These are phyloP conservation scores for Orchestia grillus DNA, from an alignment of 1,140 invertebrate species.

Conservation along the genomic window DNA sequence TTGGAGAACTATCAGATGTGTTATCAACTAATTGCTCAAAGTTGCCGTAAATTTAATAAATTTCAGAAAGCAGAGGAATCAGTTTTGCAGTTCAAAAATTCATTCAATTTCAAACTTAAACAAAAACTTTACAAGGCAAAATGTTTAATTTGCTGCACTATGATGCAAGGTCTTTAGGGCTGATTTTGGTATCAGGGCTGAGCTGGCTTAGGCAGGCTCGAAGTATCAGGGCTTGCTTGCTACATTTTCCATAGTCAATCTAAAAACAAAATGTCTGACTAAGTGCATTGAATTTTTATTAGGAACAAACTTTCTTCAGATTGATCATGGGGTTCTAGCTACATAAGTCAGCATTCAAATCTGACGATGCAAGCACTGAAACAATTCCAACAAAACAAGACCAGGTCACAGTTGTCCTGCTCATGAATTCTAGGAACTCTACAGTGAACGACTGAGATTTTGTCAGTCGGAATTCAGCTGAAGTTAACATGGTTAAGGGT, in stretches of 20 bases:
- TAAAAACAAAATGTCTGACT: neutral
- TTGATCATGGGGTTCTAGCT: neutral
- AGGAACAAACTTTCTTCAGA: neutral
- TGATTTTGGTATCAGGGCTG: neutral
- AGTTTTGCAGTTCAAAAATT: neutral
- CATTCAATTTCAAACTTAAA: neutral
- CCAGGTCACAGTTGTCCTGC: neutral
- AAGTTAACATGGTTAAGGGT: neutral
- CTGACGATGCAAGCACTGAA: neutral
- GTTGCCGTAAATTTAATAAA: neutral
- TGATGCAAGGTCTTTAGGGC: neutral
- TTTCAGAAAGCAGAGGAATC: neutral
- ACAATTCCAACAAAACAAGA: neutral
- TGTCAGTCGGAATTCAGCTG: neutral
- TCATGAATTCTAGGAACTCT: neutral
- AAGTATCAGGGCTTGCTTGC: neutral
- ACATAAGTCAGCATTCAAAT: neutral
- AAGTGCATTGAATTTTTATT: neutral
- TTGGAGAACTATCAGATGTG: neutral
- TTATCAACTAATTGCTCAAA: neutral
- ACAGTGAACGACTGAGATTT: neutral
- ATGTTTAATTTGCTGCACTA: neutral
- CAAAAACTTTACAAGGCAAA: neutral
- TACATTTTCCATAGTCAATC: neutral
- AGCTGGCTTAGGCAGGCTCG: neutral